Evolutionary conservation across 1,140 invertebrate genomes (phyloP).

Genomic region (Drosophila bipectinata): DNA sequence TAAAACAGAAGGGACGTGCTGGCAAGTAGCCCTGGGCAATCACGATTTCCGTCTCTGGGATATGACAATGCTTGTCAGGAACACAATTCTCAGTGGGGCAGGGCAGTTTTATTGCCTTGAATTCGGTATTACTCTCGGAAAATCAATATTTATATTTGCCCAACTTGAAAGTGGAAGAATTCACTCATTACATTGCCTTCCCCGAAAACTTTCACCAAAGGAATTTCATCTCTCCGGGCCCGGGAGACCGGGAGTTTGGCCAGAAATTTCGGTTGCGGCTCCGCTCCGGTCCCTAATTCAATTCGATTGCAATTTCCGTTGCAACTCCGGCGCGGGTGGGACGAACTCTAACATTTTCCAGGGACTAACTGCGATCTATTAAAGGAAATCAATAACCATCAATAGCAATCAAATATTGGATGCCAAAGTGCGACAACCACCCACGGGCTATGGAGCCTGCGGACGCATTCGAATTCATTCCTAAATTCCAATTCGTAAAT

Average conservation of each 20-base stretch:
- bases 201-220: conserved; percentile 8
- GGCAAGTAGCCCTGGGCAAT: conserved; percentile 56
- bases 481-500: conserved; percentile 45
- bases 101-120: conserved; percentile 58
- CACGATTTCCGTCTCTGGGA: conserved; percentile 59
- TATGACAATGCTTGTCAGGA: conserved; percentile 35
- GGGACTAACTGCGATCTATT: conserved; percentile 29
- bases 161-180: conserved; percentile 60
- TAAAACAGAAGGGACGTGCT: conserved; percentile 50
- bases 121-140: conserved; percentile 42
- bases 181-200: conserved; percentile 30
- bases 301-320: conserved; percentile 44
- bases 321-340: conserved; percentile 8
- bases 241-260: neutral
- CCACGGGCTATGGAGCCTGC: neutral
- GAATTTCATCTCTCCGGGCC: conserved; percentile 19
- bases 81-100: conserved; percentile 44
- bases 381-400: conserved; percentile 34
- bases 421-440: conserved; percentile 8
- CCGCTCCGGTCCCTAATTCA: conserved; percentile 3
- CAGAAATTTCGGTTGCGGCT: conserved; percentile 9
- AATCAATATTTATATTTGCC: conserved; percentile 67
- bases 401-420: conserved; percentile 14
- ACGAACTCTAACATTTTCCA: conserved; percentile 6
- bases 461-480: neutral